A percentile compares a stretch with the other conserved stretches of the same genome.
Evolutionary conservation across 2,888 invertebrate species (phyloP).

Genomic region (Drosophila nigricruria): DNA sequence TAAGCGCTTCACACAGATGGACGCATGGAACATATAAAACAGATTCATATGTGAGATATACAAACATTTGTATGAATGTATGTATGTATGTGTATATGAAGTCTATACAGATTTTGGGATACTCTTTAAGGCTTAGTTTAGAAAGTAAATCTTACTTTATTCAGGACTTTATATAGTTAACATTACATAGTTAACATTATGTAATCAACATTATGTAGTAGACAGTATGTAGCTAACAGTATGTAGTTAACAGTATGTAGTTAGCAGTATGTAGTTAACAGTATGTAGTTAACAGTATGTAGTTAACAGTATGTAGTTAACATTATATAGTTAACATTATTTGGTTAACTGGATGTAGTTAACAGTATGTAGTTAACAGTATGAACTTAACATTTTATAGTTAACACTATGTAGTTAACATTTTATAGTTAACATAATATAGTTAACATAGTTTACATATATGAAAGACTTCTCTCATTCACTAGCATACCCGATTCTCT

Average conservation of each 20-base stretch:
- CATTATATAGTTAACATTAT: background rate
- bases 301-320: background rate
- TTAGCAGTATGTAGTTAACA: no score
- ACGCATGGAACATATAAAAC: slow-evolving; percentile 9
- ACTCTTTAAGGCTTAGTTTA: background rate
- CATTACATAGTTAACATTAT: background rate
- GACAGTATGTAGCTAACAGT: no score
- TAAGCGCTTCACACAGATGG: slow-evolving; percentile 31
- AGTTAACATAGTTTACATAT: no score
- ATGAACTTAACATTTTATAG: no score
- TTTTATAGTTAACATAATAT: no score
- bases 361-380: no score
- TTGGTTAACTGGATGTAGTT: no score
- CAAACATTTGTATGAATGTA: background rate
- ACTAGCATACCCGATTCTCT: background rate
- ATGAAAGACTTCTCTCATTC: background rate
- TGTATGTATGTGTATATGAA: background rate
- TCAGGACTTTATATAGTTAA: background rate
- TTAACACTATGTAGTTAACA: no score
- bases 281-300: no score
- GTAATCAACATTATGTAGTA: no score
- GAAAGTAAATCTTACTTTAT: background rate
- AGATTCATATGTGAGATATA: slow-evolving; percentile 2
- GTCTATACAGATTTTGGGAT: background rate
- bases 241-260: no score